These are phyloP conservation scores for Corbicula japonica DNA, from an alignment of 2,888 invertebrate species.

Conservation along the genomic window DNA sequence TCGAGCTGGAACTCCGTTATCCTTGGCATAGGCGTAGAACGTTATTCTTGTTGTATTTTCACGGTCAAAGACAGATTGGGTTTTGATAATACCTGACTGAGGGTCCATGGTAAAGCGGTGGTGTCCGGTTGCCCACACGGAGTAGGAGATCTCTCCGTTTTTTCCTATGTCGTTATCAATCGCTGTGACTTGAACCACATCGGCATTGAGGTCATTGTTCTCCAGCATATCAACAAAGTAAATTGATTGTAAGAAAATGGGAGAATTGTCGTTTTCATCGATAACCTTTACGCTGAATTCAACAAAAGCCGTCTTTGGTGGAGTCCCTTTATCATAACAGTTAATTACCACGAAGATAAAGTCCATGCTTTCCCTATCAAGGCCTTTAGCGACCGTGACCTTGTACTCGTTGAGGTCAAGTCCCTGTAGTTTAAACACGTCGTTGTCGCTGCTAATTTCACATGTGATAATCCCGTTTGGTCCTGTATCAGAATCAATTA, in stretches of 20 bases:
- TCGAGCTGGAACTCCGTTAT: constrained; percentile 68
- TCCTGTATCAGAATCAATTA: constrained; percentile 78
- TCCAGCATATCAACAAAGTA: constrained; percentile 72
- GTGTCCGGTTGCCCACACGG: constrained; percentile 60
- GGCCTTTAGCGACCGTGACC: constrained; percentile 65
- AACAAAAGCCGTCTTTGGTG: constrained; percentile 67
- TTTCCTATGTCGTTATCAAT: constrained; percentile 73
- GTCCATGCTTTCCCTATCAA: constrained; percentile 69
- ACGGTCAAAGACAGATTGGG: constrained; percentile 73
- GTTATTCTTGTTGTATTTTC: constrained; percentile 68
- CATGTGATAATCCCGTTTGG: constrained; percentile 78
- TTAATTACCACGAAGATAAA: constrained; percentile 65
- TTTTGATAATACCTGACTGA: constrained; percentile 72
- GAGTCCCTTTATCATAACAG: constrained; percentile 71
- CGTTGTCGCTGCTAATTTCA: constrained; percentile 67
- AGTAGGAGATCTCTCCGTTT: constrained; percentile 73
- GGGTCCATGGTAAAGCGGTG: constrained; percentile 72
- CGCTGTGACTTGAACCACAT: constrained; percentile 73
- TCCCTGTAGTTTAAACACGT: constrained; percentile 75
- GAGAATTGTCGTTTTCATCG: constrained; percentile 96
- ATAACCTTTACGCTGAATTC: constrained; percentile 87
- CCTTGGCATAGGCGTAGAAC: constrained; percentile 74
- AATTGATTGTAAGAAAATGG: constrained; percentile 90
- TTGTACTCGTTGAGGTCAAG: constrained; percentile 76
- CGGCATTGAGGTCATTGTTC: constrained; percentile 72